Evolutionary conservation across 2,797 vertebrate species (phyloP).

Genomic region (Acipenser ruthenus): DNA sequence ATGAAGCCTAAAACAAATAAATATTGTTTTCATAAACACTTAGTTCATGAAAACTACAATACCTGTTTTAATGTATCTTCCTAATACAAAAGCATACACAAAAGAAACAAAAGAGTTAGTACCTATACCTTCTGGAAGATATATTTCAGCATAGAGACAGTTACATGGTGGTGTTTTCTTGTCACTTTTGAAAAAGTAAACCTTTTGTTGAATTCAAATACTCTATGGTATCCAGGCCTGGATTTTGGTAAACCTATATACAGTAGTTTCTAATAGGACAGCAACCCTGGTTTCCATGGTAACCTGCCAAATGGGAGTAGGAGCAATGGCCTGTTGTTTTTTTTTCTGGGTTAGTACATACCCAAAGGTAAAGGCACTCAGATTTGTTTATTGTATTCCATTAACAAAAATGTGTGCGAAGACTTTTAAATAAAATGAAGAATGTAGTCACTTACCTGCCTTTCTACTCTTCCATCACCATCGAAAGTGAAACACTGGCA

Average conservation of each 20-base stretch:
- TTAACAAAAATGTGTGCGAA: too few species aligned
- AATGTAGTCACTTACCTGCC: constrained; percentile 59
- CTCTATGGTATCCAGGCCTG: too few species aligned
- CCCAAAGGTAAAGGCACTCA: too few species aligned
- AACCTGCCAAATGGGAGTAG: constrained; percentile 4
- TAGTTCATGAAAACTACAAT: constrained; percentile 12
- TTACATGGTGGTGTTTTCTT: too few species aligned
- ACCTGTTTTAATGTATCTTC: constrained; percentile 32
- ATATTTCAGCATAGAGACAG: too few species aligned
- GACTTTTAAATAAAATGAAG: too few species aligned
- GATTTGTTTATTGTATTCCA: too few species aligned
- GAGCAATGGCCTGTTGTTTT: background rate
- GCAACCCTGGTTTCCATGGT: constrained; percentile 8
- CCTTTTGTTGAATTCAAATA: background rate
- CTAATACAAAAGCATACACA: constrained; percentile 29
- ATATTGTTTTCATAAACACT: constrained; percentile 16
- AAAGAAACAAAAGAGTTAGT: constrained; percentile 11
- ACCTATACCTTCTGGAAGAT: too few species aligned
- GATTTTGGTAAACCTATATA: too few species aligned
- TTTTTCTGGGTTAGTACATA: too few species aligned
- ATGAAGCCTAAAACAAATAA: constrained; percentile 9
- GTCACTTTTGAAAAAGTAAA: too few species aligned
- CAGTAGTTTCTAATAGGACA: too few species aligned
- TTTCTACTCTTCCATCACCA: constrained; percentile 53
- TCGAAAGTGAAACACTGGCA: constrained; percentile 75